Conservation (phyloP, 2,888 invertebrate species). For the Drosophila leonis region DNA sequence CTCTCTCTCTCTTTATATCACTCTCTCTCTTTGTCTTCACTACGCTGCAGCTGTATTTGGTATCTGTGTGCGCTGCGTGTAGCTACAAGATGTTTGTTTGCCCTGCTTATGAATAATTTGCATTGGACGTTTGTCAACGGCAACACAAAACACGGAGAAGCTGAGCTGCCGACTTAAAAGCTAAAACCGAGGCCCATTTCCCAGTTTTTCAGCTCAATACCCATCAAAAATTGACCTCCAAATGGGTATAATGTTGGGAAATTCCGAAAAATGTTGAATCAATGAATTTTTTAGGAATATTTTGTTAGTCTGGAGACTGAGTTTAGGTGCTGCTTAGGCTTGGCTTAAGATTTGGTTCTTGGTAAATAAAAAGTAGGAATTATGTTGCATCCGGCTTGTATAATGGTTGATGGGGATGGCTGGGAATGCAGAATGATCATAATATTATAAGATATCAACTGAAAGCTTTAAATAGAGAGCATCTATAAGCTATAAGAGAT, state of each 20-base stretch:
- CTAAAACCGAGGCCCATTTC: slow-evolving; percentile 36
- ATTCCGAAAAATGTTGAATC: neutral
- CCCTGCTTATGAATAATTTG: slow-evolving; percentile 74
- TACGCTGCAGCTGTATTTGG: neutral
- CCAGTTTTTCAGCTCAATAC: slow-evolving; percentile 5
- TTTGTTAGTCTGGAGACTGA: too few relatives aligned
- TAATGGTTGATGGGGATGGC: neutral
- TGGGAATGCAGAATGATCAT: neutral
- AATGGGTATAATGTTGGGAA: neutral
- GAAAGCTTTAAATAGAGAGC: too few relatives aligned
- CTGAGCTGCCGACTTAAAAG: slow-evolving; percentile 33
- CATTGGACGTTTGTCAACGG: slow-evolving; percentile 58
- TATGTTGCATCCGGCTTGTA: neutral
- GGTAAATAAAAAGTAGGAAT: neutral
- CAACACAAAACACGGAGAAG: slow-evolving; percentile 16
- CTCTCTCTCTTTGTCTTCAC: neutral
- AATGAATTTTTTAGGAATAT: neutral
- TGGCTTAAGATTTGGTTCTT: neutral
- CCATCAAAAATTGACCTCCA: neutral
- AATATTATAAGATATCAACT: too few relatives aligned
- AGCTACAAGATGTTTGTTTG: slow-evolving; percentile 67
- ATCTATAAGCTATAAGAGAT: neutral
- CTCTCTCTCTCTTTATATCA: neutral
- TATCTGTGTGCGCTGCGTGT: slow-evolving; percentile 18
- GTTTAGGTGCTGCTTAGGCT: neutral